A percentile compares a stretch with the other conserved stretches of the same genome.
Evolutionary conservation across 1,140 invertebrate species (phyloP).

Genomic region (Gryllus bimaculatus): DNA sequence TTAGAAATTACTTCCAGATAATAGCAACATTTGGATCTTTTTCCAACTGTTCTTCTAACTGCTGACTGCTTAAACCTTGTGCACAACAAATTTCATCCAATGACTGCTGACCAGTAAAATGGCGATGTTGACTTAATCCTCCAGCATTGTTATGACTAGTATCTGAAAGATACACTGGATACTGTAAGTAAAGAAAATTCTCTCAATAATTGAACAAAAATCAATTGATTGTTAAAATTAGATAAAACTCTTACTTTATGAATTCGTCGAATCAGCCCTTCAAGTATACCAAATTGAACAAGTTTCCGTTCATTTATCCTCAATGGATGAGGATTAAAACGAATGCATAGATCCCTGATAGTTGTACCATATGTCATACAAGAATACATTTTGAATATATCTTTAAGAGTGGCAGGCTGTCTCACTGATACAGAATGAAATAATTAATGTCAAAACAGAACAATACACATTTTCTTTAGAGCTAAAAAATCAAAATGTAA

Average conservation of each 20-base stretch:
- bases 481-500: neutral
- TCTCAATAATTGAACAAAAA: neutral
- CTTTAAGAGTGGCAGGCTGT: constrained; percentile 54
- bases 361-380: constrained; percentile 76
- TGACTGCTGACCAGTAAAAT: constrained; percentile 70
- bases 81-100: constrained; percentile 85
- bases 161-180: constrained; percentile 29
- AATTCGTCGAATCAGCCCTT: constrained; percentile 74
- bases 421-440: constrained; percentile 17
- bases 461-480: neutral
- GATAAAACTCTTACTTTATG: constrained; percentile 47
- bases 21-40: constrained; percentile 73
- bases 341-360: constrained; percentile 71
- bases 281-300: constrained; percentile 82
- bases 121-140: constrained; percentile 36
- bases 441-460: neutral
- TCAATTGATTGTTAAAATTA: neutral
- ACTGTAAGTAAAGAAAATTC: constrained; percentile 2
- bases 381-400: constrained; percentile 73
- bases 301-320: constrained; percentile 73
- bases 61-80: constrained; percentile 65
- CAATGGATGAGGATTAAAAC: constrained; percentile 63
- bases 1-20: constrained; percentile 61
- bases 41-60: constrained; percentile 79
- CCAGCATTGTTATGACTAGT: constrained; percentile 25